These are phyloP conservation scores for Spongilla lacustris DNA, from an alignment of 37 sponge, comb jelly and placozoan species.

Conservation along the genomic window DNA sequence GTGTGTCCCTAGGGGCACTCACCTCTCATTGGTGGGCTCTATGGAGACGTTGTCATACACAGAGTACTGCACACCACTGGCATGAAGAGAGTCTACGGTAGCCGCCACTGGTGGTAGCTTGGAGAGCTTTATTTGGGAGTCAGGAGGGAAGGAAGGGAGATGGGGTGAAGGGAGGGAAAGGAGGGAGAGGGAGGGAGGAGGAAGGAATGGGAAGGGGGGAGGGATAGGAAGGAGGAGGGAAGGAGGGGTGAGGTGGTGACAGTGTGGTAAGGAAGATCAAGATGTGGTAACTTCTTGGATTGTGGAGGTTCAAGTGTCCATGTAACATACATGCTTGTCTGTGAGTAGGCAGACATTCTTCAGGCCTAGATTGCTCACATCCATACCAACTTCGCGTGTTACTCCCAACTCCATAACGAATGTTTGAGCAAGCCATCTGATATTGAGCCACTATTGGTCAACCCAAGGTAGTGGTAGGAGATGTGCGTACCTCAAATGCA, in stretches of 20 bases:
- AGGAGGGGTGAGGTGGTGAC: no score
- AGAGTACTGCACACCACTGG: slow-evolving; percentile 36
- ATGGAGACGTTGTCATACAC: slow-evolving; percentile 75
- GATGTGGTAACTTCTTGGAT: no score
- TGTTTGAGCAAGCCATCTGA: slow-evolving; percentile 62
- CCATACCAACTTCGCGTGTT: slow-evolving; percentile 72
- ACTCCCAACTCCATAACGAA: slow-evolving; percentile 86
- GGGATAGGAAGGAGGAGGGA: no score
- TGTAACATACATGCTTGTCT: slow-evolving; percentile 48
- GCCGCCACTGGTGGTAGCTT: slow-evolving; percentile 60
- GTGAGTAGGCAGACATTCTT: slow-evolving; percentile 44
- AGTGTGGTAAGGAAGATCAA: no score
- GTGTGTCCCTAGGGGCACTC: no score
- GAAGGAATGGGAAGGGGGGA: no score
- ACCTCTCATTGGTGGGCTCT: slow-evolving; percentile 76
- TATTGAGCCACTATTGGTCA: no score
- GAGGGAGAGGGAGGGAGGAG: not conserved
- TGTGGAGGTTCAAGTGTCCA: no score
- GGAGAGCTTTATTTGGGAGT: slow-evolving; percentile 19
- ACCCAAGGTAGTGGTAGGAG: no score
- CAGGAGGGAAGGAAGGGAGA: not conserved
- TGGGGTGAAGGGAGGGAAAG: not conserved
- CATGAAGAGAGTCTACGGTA: slow-evolving; percentile 61
- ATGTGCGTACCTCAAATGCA: slow-evolving; percentile 55
- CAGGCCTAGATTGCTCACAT: slow-evolving; percentile 47